phyloP scores from a whole-genome alignment of 2,888 invertebrate genomes.

The Alitta virens region DNA sequence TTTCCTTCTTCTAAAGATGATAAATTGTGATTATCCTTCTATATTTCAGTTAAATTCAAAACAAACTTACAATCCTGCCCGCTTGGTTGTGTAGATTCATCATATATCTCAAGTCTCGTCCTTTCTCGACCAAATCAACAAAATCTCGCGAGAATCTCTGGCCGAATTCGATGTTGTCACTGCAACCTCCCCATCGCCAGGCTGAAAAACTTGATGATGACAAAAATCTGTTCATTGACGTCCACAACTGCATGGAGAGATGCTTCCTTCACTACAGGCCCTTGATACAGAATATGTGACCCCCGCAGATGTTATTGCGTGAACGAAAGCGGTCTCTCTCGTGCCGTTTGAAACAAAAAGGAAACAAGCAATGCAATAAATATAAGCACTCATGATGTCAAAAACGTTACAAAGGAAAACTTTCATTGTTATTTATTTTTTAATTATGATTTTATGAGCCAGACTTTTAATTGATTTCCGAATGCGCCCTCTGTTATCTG shows the following conservation, averaged over 20 bases:
- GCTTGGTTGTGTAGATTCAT: slow-evolving; percentile 57
- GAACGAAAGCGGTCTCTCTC: slow-evolving; percentile 93
- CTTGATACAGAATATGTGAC: slow-evolving; percentile 91
- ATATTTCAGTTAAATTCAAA: too few relatives aligned
- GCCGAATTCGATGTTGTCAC: slow-evolving; percentile 93
- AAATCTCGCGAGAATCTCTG: slow-evolving; percentile 90
- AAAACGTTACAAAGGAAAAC: too few relatives aligned
- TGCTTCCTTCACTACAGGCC: slow-evolving; percentile 90
- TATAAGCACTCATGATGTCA: too few relatives aligned
- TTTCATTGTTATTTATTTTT: too few relatives aligned
- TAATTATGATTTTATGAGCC: too few relatives aligned
- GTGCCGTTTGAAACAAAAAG: slow-evolving; percentile 75
- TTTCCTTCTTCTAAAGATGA: too few relatives aligned
- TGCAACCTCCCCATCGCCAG: slow-evolving; percentile 94
- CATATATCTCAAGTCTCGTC: slow-evolving; percentile 60
- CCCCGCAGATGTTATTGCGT: slow-evolving; percentile 92
- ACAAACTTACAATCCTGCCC: slow-evolving; percentile 50
- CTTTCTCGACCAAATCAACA: slow-evolving; percentile 90
- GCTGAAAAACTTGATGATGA: neutral
- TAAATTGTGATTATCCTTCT: too few relatives aligned
- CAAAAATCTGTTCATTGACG: slow-evolving; percentile 45
- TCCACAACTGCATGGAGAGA: slow-evolving; percentile 94
- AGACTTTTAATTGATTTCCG: too few relatives aligned
- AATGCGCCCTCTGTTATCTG: too few relatives aligned
- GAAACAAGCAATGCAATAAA: too few relatives aligned